Base-by-base conservation (phyloP, 1,140 invertebrate species). In the Venustaconcha ellipsiformis region DNA sequence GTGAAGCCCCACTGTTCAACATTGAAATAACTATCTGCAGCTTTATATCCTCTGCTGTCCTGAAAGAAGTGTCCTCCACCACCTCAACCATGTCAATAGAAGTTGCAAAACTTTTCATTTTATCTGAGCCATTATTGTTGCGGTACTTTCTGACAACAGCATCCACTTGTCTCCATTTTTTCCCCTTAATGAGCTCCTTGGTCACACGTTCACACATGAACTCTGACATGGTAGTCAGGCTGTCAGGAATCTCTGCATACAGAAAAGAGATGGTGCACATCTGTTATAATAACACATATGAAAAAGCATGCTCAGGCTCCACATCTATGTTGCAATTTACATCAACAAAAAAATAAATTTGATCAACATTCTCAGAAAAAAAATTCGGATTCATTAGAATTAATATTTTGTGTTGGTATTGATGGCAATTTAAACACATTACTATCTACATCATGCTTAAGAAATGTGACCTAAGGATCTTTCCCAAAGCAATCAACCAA, bases 161-260 rank as follows among this genome's bases (percentile, higher is more conserved):
- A 59, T 85, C 76, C 58, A 86, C 30, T 68, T 84, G 83, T 60
- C 74, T 59, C 86, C 86, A 87, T 18, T 80, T 79, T 55, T 80
- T 75, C 30, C 62, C 67, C 3, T 63, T 56, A 2, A 82, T 81
- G 14, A 85, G 70, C 20, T 59, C 67, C 20, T 81, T 72, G 14
- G 86, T 63, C 1, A 86, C 78, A 15, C 72, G 66, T 14, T 79
- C 55, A 37, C 78, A 82, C 17, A 79, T 58, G 14, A 80, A 66
- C 6, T 56, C 57, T 26, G 76, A 66, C 14, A 84, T 70, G 48
- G 20, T 70, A 17, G 74, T 78, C 55, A 84, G 57, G 48, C 64
- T 78, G 5, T 81, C 78, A 15, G 85, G 82, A 37, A 85, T 79
- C 63, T 80, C 85, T 84, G 75, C 15, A 72, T 69, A 71, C 62